Percentiles rank a stretch among this genome's conserved stretches.
These are phyloP conservation scores for Epinotia ramella DNA, from an alignment of 2,888 invertebrate genomes.

Conservation along the genomic window DNA sequence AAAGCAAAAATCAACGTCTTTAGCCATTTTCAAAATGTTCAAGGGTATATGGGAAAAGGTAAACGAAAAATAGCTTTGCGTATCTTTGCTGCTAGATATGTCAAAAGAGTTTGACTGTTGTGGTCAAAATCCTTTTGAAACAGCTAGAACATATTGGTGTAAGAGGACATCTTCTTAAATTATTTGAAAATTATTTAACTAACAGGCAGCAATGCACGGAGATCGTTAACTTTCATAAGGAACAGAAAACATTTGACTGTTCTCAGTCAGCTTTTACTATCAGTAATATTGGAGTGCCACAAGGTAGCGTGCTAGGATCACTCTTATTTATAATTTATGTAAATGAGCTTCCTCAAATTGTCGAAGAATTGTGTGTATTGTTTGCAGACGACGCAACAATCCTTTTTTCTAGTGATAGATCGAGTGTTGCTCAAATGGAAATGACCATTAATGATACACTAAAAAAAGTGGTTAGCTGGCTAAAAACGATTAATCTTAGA, in stretches of 20 bases:
- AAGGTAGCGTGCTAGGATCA: conserved; percentile 10
- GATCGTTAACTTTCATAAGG: not conserved
- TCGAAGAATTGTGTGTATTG: not conserved
- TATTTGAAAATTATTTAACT: conserved; percentile 1
- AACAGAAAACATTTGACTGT: not conserved
- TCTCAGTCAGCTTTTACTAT: not conserved
- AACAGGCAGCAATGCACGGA: conserved; percentile 1
- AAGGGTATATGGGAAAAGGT: conserved; percentile 1
- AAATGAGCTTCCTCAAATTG: conserved; percentile 4
- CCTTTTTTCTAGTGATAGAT: not conserved
- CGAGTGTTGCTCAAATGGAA: not conserved
- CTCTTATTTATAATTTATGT: conserved; percentile 13
- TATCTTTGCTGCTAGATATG: conserved; percentile 7
- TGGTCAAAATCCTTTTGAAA: not conserved
- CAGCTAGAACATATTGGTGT: conserved; percentile 11
- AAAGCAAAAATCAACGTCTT: conserved; percentile 19
- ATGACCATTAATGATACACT: not conserved
- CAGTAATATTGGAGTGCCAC: not conserved
- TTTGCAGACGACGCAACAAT: conserved; percentile 17
- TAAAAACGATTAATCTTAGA: too few relatives aligned
- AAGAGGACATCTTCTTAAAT: not conserved
- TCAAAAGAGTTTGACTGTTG: conserved; percentile 23
- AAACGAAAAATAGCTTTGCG: conserved; percentile 8
- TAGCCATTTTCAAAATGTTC: conserved; percentile 12
- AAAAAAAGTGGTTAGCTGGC: not conserved